These are phyloP conservation scores for Dasyprocta punctata DNA, from an alignment of 2,113 vertebrate species.

Conservation along the genomic window DNA sequence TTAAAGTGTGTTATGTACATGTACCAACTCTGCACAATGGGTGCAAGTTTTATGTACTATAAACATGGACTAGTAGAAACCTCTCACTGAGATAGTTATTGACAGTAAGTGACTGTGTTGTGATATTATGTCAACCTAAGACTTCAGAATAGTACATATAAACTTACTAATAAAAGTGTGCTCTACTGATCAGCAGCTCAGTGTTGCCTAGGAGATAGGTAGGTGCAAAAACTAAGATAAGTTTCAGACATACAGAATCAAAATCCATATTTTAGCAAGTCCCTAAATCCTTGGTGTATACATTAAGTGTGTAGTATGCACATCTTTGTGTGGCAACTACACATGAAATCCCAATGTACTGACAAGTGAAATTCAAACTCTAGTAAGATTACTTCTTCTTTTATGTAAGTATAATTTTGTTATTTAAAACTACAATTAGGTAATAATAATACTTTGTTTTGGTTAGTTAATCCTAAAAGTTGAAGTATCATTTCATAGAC, in stretches of 20 bases:
- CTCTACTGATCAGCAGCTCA: neutral
- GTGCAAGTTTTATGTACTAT: neutral
- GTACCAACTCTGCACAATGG: neutral
- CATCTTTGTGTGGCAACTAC: neutral
- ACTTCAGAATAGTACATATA: neutral
- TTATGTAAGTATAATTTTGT: neutral
- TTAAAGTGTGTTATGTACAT: neutral
- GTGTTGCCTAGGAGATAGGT: too few species aligned
- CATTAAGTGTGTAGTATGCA: neutral
- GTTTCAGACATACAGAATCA: neutral
- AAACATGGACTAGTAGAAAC: neutral
- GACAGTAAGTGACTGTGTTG: neutral
- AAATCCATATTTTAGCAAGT: neutral
- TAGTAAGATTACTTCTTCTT: neutral
- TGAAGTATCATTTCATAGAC: neutral
- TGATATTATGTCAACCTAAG: neutral
- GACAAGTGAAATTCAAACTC: neutral
- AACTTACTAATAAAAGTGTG: neutral
- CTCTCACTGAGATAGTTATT: accelerated
- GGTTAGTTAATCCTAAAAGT: neutral
- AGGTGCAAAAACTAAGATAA: neutral
- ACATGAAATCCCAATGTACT: neutral
- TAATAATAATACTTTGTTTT: neutral
- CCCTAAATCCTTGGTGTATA: accelerated
- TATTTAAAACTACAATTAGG: neutral